Evolutionary conservation across 2,888 invertebrate species (phyloP).

Genomic region (Nymphalis urticae): DNA sequence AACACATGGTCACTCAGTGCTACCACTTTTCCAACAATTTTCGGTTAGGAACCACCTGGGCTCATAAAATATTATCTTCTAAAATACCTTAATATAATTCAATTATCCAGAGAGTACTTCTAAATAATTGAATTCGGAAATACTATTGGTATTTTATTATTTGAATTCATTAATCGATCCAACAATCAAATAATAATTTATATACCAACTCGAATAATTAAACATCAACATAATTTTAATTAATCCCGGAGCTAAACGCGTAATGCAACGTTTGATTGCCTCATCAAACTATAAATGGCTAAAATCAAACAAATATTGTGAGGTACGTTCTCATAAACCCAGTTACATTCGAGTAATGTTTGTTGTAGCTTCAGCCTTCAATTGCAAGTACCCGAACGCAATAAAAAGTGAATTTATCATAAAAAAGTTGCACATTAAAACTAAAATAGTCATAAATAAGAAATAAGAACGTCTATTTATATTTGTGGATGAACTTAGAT

Average conservation of each 20-base stretch:
- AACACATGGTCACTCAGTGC: no score
- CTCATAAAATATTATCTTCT: no score
- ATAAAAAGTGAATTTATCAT: constrained; percentile 74
- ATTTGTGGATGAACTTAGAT: constrained; percentile 53
- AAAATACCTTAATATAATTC: no score
- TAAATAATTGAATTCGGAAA: no score
- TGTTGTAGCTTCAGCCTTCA: constrained; percentile 60
- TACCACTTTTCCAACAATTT: no score
- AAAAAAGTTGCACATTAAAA: constrained; percentile 76
- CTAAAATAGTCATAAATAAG: constrained; percentile 74
- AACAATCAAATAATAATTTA: no score
- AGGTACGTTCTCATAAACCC: constrained; percentile 65
- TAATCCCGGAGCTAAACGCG: constrained; percentile 16
- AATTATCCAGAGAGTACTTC: no score
- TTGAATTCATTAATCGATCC: no score
- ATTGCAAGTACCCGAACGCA: constrained; percentile 54
- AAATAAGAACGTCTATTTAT: constrained; percentile 76
- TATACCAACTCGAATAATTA: not conserved
- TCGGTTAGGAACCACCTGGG: no score
- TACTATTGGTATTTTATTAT: no score
- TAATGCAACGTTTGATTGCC: constrained; percentile 42
- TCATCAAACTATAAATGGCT: constrained; percentile 48
- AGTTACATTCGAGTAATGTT: constrained; percentile 45
- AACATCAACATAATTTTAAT: not conserved
- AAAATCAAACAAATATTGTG: constrained; percentile 52